Conservation (phyloP, 2,797 vertebrate species). For the Anisognathus igniventris region DNA sequence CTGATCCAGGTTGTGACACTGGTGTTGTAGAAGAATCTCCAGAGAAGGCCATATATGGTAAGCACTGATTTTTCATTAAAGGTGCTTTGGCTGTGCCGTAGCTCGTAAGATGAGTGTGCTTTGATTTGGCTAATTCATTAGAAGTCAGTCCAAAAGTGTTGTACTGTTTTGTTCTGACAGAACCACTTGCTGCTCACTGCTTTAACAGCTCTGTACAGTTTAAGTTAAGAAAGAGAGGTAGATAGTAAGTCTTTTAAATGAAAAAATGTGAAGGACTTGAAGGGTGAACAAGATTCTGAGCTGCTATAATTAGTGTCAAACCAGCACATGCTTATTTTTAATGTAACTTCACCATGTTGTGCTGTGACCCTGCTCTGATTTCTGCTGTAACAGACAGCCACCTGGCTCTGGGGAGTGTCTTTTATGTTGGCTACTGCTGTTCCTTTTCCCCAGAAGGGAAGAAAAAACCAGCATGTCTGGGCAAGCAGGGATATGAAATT, state of each 20-base stretch:
- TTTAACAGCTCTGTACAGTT: background rate
- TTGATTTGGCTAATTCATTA: background rate
- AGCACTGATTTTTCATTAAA: background rate
- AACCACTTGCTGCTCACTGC: background rate
- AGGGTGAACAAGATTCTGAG: background rate
- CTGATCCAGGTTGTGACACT: constrained; percentile 75
- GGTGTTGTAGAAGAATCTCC: constrained; percentile 93
- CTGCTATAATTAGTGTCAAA: background rate
- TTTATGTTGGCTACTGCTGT: background rate
- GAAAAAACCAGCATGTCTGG: background rate
- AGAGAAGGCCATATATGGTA: constrained; percentile 83
- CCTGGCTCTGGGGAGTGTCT: background rate
- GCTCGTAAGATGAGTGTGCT: accelerated
- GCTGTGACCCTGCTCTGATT: background rate
- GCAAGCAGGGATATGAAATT: background rate
- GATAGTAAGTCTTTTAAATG: background rate
- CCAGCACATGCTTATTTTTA: background rate
- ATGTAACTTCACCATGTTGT: background rate
- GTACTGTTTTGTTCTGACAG: background rate
- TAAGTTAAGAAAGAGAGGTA: background rate
- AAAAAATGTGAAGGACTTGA: background rate
- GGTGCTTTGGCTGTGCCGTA: background rate
- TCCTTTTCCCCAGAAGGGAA: background rate
- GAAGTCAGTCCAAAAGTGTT: background rate
- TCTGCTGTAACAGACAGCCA: background rate